phyloP scores from a whole-genome alignment of 1,140 invertebrate species.

The Proctacanthus coquilletti region DNA sequence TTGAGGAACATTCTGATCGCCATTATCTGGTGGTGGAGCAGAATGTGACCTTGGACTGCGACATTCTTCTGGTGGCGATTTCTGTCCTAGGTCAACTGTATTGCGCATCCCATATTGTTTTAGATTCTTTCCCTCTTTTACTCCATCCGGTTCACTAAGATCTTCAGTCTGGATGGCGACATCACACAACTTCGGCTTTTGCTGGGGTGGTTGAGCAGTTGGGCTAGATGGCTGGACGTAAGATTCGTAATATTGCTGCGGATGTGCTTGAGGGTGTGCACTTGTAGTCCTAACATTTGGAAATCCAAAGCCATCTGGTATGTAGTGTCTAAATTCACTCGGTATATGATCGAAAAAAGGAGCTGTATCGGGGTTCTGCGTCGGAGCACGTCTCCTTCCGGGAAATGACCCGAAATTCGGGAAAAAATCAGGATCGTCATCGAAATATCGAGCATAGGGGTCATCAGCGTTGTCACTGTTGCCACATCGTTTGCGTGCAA shows the following conservation, averaged over 20 bases:
- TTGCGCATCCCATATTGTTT: constrained; percentile 56
- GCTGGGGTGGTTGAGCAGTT: constrained; percentile 19
- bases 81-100: constrained; percentile 59
- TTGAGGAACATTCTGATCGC: too few relatives aligned
- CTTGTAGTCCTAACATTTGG: constrained; percentile 13
- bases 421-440: constrained; percentile 31
- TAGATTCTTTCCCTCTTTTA: constrained; percentile 29
- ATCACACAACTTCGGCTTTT: constrained; percentile 18
- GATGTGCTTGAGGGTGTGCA: constrained; percentile 13
- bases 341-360: constrained; percentile 42
- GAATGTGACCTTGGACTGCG: constrained; percentile 38
- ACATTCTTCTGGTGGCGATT: constrained; percentile 34
- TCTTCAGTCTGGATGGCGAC: constrained; percentile 34
- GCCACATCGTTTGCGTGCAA: constrained; percentile 37
- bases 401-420: constrained; percentile 21
- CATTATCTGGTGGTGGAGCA: constrained; percentile 27
- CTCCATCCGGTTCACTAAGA: constrained; percentile 10
- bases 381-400: constrained; percentile 27
- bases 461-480: constrained; percentile 30
- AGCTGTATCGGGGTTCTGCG: constrained; percentile 28
- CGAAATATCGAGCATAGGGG: constrained; percentile 21
- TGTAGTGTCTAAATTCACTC: constrained; percentile 40
- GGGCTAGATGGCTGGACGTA: constrained; percentile 27
- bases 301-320: constrained; percentile 35
- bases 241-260: constrained; percentile 18